phyloP scores from a whole-genome alignment of 2,888 invertebrate species.

The Thecocarcelia acutangulata region DNA sequence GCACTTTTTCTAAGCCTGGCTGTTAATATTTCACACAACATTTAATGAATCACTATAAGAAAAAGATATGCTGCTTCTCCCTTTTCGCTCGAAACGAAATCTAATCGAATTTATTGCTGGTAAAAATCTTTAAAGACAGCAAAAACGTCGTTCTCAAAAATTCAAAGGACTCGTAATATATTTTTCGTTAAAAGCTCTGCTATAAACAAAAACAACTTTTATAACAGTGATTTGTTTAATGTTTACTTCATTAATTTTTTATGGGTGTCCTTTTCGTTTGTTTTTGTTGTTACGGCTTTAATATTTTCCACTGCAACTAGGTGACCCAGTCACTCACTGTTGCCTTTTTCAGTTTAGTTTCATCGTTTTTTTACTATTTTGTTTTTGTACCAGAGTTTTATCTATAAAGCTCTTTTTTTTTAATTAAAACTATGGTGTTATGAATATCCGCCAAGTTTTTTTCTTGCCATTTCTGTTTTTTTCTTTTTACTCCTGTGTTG shows the following conservation, averaged over 20 bases:
- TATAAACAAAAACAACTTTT: not conserved
- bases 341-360: not conserved
- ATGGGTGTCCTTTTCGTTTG: slow-evolving; percentile 15
- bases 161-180: not conserved
- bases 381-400: slow-evolving; percentile 17
- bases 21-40: too few species aligned
- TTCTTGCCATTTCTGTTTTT: slow-evolving; percentile 25
- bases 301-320: slow-evolving; percentile 30
- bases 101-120: too few species aligned
- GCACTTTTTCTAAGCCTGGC: too few species aligned
- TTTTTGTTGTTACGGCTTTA: slow-evolving; percentile 7
- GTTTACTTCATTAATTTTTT: slow-evolving; percentile 35
- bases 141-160: not conserved
- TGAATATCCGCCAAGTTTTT: slow-evolving; percentile 60
- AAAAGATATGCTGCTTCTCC: too few species aligned
- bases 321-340: slow-evolving; percentile 53
- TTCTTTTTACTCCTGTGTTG: slow-evolving; percentile 13
- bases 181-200: not conserved
- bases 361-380: slow-evolving; percentile 10
- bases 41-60: too few species aligned
- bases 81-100: too few species aligned
- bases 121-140: too few species aligned
- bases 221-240: not conserved
- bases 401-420: slow-evolving; percentile 37
- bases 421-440: slow-evolving; percentile 63